phyloP scores from a whole-genome alignment of 2,113 vertebrate species.

The Perccottus glenii region DNA sequence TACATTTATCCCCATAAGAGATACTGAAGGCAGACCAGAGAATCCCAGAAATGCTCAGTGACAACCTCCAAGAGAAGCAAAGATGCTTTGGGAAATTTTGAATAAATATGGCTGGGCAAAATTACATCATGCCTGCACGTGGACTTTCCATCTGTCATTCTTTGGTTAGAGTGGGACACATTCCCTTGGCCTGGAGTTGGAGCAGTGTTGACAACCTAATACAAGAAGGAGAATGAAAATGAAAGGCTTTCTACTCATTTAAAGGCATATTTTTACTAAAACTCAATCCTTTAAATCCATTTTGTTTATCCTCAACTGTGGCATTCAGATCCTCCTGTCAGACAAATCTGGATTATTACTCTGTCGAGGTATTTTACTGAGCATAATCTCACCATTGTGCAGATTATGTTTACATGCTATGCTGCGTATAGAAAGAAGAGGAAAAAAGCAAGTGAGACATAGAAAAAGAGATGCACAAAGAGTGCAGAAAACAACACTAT shows the following conservation, averaged over 20 bases:
- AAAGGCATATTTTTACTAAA: not conserved
- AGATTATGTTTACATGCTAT: slow-evolving; percentile 64
- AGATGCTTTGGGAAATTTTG: slow-evolving; percentile 27
- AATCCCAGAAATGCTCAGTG: slow-evolving; percentile 48
- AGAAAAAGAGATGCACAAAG: slow-evolving; percentile 73
- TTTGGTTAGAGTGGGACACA: slow-evolving; percentile 6
- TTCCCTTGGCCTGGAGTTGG: slow-evolving; percentile 17
- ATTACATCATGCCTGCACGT: slow-evolving; percentile 36
- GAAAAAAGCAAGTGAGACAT: slow-evolving; percentile 71
- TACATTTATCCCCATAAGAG: slow-evolving; percentile 43
- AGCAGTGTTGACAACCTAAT: slow-evolving; percentile 13
- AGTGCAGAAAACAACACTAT: slow-evolving; percentile 84
- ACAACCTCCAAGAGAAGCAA: slow-evolving; percentile 41
- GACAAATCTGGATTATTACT: slow-evolving; percentile 77
- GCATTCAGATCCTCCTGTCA: slow-evolving; percentile 33
- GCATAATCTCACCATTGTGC: slow-evolving; percentile 41
- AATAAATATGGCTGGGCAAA: slow-evolving; percentile 25
- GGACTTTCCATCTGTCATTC: slow-evolving; percentile 50
- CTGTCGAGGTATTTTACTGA: slow-evolving; percentile 68
- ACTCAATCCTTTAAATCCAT: not conserved
- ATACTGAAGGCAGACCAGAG: slow-evolving; percentile 35
- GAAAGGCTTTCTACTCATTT: slow-evolving; percentile 4
- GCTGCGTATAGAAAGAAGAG: slow-evolving; percentile 52
- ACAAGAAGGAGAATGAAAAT: slow-evolving; percentile 38
- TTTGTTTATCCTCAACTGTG: not conserved